Evolutionary conservation across 1,140 invertebrate species (phyloP).

Genomic region (Mizuhopecten yessoensis): DNA sequence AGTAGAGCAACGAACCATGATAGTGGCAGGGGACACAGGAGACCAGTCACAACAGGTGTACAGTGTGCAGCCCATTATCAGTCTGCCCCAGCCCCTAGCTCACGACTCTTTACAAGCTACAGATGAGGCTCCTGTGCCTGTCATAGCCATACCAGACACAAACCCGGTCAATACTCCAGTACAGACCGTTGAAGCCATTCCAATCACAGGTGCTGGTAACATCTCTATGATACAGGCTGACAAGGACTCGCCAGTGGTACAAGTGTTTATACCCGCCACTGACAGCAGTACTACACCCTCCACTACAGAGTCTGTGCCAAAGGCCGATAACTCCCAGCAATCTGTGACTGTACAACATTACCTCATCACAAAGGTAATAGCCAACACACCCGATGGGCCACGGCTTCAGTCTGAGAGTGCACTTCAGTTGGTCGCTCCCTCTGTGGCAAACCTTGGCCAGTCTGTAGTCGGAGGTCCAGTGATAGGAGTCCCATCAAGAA

Average conservation of each 20-base stretch:
- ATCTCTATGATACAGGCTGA: neutral
- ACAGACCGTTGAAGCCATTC: neutral
- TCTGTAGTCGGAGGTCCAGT: slow-evolving; percentile 10
- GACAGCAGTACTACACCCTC: neutral
- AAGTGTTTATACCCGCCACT: neutral
- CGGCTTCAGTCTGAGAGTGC: slow-evolving; percentile 58
- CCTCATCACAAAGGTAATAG: slow-evolving; percentile 61
- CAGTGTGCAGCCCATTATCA: slow-evolving; percentile 3
- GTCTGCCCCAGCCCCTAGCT: neutral
- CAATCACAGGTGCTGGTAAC: neutral
- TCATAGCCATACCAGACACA: slow-evolving; percentile 1
- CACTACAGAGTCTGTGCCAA: neutral
- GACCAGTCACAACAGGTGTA: neutral
- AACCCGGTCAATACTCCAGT: neutral
- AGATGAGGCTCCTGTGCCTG: neutral
- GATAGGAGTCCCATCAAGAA: slow-evolving; percentile 4
- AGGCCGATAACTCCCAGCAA: neutral
- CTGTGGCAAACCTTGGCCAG: neutral
- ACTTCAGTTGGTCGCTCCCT: slow-evolving; percentile 48
- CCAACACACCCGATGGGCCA: slow-evolving; percentile 55
- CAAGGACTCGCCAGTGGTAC: neutral
- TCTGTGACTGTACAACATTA: slow-evolving; percentile 61
- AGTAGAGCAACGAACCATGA: neutral
- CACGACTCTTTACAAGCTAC: neutral
- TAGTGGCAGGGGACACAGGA: neutral